Base-by-base conservation (phyloP, 2,113 vertebrate species). In the Zosterops borbonicus region DNA sequence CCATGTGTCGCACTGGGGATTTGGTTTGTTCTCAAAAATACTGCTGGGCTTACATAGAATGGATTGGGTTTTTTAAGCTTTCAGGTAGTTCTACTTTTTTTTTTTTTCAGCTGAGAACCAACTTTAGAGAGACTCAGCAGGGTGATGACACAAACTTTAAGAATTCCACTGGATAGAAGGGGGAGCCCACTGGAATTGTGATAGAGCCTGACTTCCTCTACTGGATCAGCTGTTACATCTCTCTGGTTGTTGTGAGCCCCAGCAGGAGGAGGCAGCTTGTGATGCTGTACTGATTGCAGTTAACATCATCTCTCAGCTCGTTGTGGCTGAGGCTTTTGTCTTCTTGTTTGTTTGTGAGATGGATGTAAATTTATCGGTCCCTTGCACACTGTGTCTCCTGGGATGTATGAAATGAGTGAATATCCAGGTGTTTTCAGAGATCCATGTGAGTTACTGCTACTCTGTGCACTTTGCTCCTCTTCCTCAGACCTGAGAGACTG, bases 181-280 rank as follows among this genome's bases (percentile, higher is more conserved):
- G 12, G 27, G 22, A 89, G 20, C 18, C 31, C 6, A 6, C 6
- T 70, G 69, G 63, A 74, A 28, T 47, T 46, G 56, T 0, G 1
- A 3, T 12, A 7, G 52, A 52, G 27, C 42, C 42, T 42, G 46
- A 14, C 42, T 76, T 62, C 56, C 31, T 18, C 1, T 0, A 1
- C 3, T 12, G 58, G 41, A 58, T 82, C 70, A 37, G 23, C 58
- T 94, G 58, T 39, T 83, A 55, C 39, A 91, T 83, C n/a, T 67
- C 18, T 69, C 49, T 5, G 9, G 17, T 76, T 53, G 50, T 87
- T 86, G 47, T 59, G 50, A 35, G 25, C 59, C 75, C 59, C 73
- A 94, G 87, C 78, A 89, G 84, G 67, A 85, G 59, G 87, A 94
- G 87, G 63, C 87, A 92, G 84, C 59, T 65, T 76, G 89, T 94